These are phyloP conservation scores for Pentamera pediparva DNA, from an alignment of 53 echinoderm and acorn worm species.

Conservation along the genomic window DNA sequence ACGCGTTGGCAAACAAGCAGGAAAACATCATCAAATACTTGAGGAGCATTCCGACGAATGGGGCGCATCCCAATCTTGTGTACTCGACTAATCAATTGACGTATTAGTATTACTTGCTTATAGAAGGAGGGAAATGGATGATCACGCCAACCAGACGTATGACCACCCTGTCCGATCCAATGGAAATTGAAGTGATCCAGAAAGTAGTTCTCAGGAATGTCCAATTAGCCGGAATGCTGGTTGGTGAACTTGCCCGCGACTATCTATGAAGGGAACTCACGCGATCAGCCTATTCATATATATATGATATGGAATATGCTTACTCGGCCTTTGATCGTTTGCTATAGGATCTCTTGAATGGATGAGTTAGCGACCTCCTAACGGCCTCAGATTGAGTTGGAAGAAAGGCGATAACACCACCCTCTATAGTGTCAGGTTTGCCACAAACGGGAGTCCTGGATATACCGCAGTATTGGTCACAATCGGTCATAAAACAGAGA, in stretches of 20 bases:
- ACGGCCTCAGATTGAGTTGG: conserved; percentile 67
- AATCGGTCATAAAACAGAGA: conserved; percentile 88
- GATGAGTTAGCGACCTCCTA: conserved; percentile 76
- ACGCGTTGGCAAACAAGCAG: no score
- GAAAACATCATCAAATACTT: no score
- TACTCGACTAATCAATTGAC: no score
- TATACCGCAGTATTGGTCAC: conserved; percentile 74
- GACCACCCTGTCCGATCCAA: no score
- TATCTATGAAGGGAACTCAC: no score
- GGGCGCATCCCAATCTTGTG: no score
- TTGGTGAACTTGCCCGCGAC: no score
- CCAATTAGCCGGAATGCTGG: no score
- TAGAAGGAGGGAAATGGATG: not conserved
- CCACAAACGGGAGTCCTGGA: conserved; percentile 88
- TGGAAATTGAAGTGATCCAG: no score
- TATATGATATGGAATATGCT: conserved; percentile 18
- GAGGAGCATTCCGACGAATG: no score
- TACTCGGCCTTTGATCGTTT: conserved; percentile 75
- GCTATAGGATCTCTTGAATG: conserved; percentile 88
- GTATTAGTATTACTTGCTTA: not conserved
- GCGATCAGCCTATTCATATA: not conserved
- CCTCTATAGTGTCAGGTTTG: conserved; percentile 86
- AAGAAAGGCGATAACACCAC: conserved; percentile 64
- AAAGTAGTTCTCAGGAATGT: no score
- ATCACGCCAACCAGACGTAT: no score